Conservation (phyloP, 2,888 invertebrate species). For the Pterostichus niger region DNA sequence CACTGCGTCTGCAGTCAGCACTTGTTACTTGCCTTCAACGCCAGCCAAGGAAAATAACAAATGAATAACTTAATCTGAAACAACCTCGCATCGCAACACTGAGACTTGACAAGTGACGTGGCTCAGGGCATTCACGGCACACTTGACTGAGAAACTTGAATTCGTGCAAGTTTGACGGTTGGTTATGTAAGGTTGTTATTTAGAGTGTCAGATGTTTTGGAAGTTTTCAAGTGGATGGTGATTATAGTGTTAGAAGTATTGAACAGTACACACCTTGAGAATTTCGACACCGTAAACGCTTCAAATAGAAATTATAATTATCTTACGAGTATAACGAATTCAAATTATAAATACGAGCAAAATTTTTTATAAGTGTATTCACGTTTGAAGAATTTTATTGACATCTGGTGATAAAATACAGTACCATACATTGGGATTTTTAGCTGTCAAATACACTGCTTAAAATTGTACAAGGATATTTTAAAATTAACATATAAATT, state of each 20-base stretch:
- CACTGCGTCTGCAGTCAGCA: constrained; percentile 31
- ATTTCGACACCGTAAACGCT: constrained; percentile 24
- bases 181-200: constrained; percentile 38
- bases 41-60: constrained; percentile 50
- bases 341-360: no score
- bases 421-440: no score
- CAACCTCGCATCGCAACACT: neutral
- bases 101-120: constrained; percentile 2
- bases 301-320: constrained; percentile 21
- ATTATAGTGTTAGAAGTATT: constrained; percentile 41
- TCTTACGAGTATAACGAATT: no score
- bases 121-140: neutral
- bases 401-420: no score
- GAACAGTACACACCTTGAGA: constrained; percentile 35
- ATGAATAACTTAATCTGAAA: constrained; percentile 38
- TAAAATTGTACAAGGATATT: no score
- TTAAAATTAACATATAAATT: no score
- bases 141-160: constrained; percentile 10
- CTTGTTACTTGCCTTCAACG: constrained; percentile 9
- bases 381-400: no score
- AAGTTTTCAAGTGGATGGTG: constrained; percentile 44
- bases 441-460: no score
- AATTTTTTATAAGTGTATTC: no score
- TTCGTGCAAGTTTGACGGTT: constrained; percentile 10
- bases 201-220: constrained; percentile 38